These are phyloP conservation scores for Hipposideros larvatus DNA, from an alignment of 2,797 vertebrate genomes.

Conservation along the genomic window DNA sequence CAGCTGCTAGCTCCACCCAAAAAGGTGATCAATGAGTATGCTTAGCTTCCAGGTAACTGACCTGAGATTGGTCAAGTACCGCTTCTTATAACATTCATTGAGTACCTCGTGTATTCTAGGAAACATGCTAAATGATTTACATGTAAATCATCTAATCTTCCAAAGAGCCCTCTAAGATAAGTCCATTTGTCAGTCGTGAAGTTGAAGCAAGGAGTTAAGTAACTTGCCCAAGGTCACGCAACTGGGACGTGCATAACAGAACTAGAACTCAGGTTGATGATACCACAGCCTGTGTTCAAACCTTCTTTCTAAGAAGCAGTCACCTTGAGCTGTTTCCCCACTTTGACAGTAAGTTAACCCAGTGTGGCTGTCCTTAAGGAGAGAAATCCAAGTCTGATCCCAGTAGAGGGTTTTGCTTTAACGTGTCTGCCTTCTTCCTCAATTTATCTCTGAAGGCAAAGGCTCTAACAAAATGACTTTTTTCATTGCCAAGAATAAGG, in stretches of 20 bases:
- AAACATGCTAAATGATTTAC: neutral
- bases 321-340: neutral
- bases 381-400: slow-evolving; percentile 15
- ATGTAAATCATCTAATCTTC: neutral
- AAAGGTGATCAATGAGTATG: neutral
- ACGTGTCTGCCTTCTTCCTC: neutral
- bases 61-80: neutral
- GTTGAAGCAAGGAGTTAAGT: neutral
- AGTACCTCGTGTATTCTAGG: neutral
- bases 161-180: neutral
- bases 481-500: neutral
- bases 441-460: slow-evolving; percentile 33
- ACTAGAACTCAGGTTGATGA: neutral
- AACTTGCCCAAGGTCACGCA: neutral
- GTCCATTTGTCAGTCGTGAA: neutral
- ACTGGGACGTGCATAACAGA: neutral
- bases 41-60: neutral
- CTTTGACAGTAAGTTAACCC: neutral
- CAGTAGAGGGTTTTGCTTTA: slow-evolving; percentile 34
- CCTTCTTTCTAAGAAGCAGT: neutral
- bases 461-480: neutral
- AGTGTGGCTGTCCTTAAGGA: neutral
- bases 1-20: neutral
- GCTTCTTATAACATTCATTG: neutral
- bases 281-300: neutral